These are phyloP conservation scores for Ceyx melanurus DNA, from an alignment of 2,113 vertebrate species.

Conservation along the genomic window DNA sequence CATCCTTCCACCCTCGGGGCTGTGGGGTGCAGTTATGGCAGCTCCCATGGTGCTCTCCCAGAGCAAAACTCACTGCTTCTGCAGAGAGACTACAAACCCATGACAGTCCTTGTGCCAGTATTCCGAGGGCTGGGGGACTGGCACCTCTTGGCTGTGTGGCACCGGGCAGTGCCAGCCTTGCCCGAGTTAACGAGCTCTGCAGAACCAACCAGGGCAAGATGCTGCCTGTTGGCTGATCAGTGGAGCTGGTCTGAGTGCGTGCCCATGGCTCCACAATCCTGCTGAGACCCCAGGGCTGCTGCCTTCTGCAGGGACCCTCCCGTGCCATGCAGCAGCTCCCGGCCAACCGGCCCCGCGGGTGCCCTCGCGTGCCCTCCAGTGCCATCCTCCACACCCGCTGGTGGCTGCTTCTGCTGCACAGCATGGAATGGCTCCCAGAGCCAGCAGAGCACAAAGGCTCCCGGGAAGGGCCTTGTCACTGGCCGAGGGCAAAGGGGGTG, in stretches of 20 bases:
- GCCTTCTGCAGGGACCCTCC: background rate
- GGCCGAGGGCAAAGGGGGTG: background rate
- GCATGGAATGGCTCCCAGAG: background rate
- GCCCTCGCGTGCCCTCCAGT: too few relatives aligned
- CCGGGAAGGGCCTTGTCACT: background rate
- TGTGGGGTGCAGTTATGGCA: background rate
- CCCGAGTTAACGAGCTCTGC: background rate
- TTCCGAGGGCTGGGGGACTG: background rate
- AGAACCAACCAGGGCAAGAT: background rate
- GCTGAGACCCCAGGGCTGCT: background rate
- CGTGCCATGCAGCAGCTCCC: rapidly evolving
- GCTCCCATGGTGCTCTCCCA: background rate
- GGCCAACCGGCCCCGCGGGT: background rate
- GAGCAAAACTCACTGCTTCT: background rate
- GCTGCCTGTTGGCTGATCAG: background rate
- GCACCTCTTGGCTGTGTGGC: background rate
- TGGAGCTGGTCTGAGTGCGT: rapidly evolving
- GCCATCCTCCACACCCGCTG: background rate
- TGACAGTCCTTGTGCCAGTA: rapidly evolving
- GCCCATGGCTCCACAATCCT: background rate
- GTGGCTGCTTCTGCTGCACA: background rate
- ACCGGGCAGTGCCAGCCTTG: background rate
- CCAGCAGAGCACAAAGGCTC: background rate
- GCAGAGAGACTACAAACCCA: background rate
- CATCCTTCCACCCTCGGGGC: rapidly evolving